Base-by-base conservation (phyloP, 2,888 invertebrate genomes). In the Cephalotes varians region DNA sequence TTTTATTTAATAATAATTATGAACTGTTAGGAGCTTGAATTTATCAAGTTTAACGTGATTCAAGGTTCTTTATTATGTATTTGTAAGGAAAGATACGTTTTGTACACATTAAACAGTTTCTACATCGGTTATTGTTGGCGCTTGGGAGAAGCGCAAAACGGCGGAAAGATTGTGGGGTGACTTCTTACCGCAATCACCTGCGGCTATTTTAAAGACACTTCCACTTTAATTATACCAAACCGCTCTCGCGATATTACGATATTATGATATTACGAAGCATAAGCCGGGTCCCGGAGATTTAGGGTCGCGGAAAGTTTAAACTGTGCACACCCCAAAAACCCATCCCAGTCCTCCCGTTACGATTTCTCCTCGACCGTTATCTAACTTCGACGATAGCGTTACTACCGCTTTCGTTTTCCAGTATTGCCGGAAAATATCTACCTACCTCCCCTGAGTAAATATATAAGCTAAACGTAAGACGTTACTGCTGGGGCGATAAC, bases 181-280 rank as follows among this genome's bases (percentile, higher is more conserved):
- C 72, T 83, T 84, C 81, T 80, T 85, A 74, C 84, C 88, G 90
- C 90, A 90, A 93, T 92, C 90, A 93, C 94, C 92, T 84, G 91
- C 83, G 93, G 93, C 93, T 92, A 91, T 93, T 93, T 93, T 92
- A 92, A 93, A 93, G 93, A 93, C 91, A 92, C 91, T 93, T 94
- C 90, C 86, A 92, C 92, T 93, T 94, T 94, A 94, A 94, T 94
- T 94, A 93, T 92, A 91, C 91, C 89, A 86, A 91, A 91, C 90
- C 88, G 88, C 90, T 88, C 87, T 91, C 85, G 91, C 84, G 91
- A 92, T 92, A 91, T 93, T 92, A 91, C 90, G 90, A 92, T 91
- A 93, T 93, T 93, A 92, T 91, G 92, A 93, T 92, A 92, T 93
- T 92, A 92, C 92, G 89, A 90, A 90, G 92, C 91, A 91, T 90